These are phyloP conservation scores for Melipona beecheii DNA, from an alignment of 2,888 invertebrate species.

Conservation along the genomic window DNA sequence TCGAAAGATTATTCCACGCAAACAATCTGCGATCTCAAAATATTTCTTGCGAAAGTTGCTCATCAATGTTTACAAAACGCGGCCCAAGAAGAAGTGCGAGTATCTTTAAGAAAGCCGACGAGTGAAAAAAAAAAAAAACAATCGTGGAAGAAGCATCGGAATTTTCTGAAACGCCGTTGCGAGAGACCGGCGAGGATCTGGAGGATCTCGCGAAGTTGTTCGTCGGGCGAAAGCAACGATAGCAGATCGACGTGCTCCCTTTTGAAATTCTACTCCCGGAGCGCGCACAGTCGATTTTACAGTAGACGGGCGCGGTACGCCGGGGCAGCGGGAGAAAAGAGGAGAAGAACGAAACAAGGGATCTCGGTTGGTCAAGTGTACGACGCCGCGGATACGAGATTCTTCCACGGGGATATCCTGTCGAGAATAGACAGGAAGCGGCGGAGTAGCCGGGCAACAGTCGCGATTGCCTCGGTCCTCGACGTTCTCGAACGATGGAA, in stretches of 20 bases:
- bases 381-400: conserved; percentile 6
- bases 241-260: conserved; percentile 58
- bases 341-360: conserved; percentile 53
- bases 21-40: too few relatives aligned
- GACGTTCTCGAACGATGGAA: conserved; percentile 39
- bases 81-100: too few relatives aligned
- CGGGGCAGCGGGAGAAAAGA: neutral
- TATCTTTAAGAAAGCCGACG: conserved; percentile 14
- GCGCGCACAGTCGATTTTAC: conserved; percentile 53
- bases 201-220: conserved; percentile 57
- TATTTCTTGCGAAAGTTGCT: too few relatives aligned
- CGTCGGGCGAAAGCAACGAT: conserved; percentile 34
- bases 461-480: conserved; percentile 29
- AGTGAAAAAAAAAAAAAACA: neutral
- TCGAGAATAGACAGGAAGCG: conserved; percentile 2
- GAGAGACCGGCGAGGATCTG: conserved; percentile 30
- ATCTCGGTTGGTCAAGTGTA: conserved; percentile 53
- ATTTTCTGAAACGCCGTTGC: conserved; percentile 64
- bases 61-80: neutral
- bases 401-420: conserved; percentile 22
- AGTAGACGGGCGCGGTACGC: conserved; percentile 29
- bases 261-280: conserved; percentile 64
- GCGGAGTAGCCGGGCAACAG: neutral
- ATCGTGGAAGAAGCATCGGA: conserved; percentile 59
- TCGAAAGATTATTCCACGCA: too few relatives aligned